phyloP scores from a whole-genome alignment of 2,888 invertebrate species.

The Pristionchus maxplancki region DNA sequence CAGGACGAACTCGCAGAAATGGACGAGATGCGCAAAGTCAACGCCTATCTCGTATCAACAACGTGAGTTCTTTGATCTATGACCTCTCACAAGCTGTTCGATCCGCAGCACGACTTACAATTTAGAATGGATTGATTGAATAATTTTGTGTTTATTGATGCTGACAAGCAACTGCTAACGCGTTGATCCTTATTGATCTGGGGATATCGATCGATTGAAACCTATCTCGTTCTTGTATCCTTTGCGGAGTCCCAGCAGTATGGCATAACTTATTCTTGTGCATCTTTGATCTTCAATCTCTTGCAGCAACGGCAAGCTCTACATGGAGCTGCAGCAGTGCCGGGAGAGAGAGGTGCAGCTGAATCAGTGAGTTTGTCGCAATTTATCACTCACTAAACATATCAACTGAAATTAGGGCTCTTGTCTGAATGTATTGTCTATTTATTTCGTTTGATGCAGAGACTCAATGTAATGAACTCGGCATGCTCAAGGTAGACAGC shows the following conservation, averaged over 20 bases:
- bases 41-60: conserved; percentile 5
- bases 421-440: too few relatives aligned
- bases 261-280: not conserved
- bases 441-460: too few relatives aligned
- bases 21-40: not conserved
- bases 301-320: conserved; percentile 1
- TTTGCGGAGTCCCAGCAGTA: not conserved
- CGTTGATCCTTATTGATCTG: too few relatives aligned
- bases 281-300: not conserved
- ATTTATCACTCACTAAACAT: too few relatives aligned
- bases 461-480: too few relatives aligned
- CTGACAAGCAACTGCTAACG: too few relatives aligned
- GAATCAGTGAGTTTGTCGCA: not conserved
- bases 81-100: too few relatives aligned
- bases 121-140: too few relatives aligned
- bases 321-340: not conserved
- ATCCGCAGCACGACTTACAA: too few relatives aligned
- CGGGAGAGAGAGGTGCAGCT: not conserved
- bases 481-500: too few relatives aligned
- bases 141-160: too few relatives aligned
- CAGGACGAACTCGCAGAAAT: not conserved
- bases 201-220: not conserved
- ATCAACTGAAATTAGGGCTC: too few relatives aligned
- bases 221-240: not conserved
- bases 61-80: conserved; percentile 1